Conservation (phyloP, 2,888 invertebrate genomes). For the Pyrochroa serraticornis region DNA sequence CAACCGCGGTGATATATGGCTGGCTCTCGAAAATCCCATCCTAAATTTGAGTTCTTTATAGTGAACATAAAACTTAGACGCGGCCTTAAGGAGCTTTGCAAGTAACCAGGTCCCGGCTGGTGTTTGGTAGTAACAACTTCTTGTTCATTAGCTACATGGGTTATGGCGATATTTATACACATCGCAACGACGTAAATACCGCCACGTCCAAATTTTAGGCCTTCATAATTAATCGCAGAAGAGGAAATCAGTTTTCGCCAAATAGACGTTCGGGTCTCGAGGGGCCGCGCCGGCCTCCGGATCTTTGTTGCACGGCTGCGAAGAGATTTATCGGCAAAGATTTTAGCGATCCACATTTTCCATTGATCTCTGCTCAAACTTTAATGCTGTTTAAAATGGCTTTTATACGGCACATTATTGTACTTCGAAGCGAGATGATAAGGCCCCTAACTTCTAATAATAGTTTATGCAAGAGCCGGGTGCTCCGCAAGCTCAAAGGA, state of each 20-base stretch:
- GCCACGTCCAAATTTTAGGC: too few species aligned
- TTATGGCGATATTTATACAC: too few species aligned
- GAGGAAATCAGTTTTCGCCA: background rate
- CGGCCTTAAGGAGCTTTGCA: slow-evolving; percentile 41
- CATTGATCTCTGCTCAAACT: slow-evolving; percentile 45
- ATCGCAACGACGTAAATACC: too few species aligned
- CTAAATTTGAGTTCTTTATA: slow-evolving; percentile 46
- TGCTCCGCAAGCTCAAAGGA: slow-evolving; percentile 30
- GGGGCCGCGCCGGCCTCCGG: slow-evolving; percentile 4
- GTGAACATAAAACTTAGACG: slow-evolving; percentile 43
- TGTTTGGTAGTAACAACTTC: too few species aligned
- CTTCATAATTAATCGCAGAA: background rate
- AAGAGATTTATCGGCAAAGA: slow-evolving; percentile 40
- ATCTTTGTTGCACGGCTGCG: slow-evolving; percentile 11
- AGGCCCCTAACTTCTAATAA: slow-evolving; percentile 42
- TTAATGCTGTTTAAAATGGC: slow-evolving; percentile 46
- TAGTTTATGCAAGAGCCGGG: slow-evolving; percentile 36
- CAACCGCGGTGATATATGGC: slow-evolving; percentile 38
- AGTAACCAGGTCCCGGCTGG: slow-evolving; percentile 9
- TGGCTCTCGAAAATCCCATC: slow-evolving; percentile 41
- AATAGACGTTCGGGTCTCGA: background rate
- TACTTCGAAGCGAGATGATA: slow-evolving; percentile 35
- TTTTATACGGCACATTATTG: slow-evolving; percentile 39
- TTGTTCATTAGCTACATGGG: too few species aligned
- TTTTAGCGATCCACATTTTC: slow-evolving; percentile 45